Conservation (phyloP, 2,797 vertebrate species). For the Rhinatrema bivittatum region DNA sequence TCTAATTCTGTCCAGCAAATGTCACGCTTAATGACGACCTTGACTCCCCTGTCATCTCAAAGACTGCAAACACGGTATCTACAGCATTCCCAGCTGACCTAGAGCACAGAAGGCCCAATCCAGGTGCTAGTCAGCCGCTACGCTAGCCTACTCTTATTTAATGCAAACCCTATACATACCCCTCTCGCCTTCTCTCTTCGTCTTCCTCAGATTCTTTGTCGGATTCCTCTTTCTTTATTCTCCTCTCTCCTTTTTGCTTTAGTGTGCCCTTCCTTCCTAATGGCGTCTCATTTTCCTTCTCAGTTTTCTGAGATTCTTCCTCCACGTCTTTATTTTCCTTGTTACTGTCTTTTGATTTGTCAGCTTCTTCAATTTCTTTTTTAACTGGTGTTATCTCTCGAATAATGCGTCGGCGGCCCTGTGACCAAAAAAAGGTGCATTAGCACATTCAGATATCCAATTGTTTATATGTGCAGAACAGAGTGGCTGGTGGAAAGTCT, state of each 20-base stretch:
- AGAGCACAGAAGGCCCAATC: no score
- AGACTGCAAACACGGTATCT: no score
- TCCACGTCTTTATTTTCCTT: slow-evolving; percentile 58
- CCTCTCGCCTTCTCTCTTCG: slow-evolving; percentile 63
- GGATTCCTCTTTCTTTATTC: slow-evolving; percentile 62
- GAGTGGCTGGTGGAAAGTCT: no score
- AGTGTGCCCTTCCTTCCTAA: slow-evolving; percentile 50
- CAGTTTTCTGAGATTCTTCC: slow-evolving; percentile 41
- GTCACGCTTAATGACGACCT: no score
- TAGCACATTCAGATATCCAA: no score
- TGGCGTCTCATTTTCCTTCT: slow-evolving; percentile 48
- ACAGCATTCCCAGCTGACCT: no score
- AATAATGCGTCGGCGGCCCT: slow-evolving; percentile 53
- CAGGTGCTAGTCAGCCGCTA: no score
- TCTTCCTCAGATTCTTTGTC: slow-evolving; percentile 80
- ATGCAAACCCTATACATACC: no score
- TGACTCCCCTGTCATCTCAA: no score
- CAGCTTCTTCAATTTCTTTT: slow-evolving; percentile 61
- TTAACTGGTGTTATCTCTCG: slow-evolving; percentile 51
- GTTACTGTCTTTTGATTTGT: slow-evolving; percentile 60
- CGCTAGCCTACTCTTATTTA: no score
- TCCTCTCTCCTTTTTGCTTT: slow-evolving; percentile 56
- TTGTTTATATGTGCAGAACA: no score
- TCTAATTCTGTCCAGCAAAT: no score
- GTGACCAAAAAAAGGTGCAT: neutral